Base-by-base conservation (phyloP, 2,797 vertebrate genomes). In the Schizothorax lantsangensis region DNA sequence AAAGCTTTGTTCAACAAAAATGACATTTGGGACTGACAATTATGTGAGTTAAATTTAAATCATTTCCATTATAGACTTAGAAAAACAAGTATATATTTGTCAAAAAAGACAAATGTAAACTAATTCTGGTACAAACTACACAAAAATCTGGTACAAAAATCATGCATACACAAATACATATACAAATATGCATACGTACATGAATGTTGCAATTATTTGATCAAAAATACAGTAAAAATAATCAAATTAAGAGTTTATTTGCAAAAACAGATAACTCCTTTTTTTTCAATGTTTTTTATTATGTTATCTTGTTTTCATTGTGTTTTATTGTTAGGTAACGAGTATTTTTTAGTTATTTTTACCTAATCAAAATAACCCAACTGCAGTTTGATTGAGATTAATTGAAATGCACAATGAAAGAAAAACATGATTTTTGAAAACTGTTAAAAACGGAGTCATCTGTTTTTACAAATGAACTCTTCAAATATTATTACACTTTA, bases 1-100 rank as follows among this genome's bases (percentile, higher is more conserved):
- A 38, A 38, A 40, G 30, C 47, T 71, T 38, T 81, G 45, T 52
- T 49, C 45, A 81, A 69, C 64, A 69, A 52, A n/a, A 49, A 68
- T 33, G 21, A 4, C 33, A 82, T 23, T n/a, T 68, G 2, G 45
- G 26, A 8, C 40, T 68, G 43, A 68, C 19, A 49, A 69, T 69
- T n/a, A 66, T 69, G 7, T 36, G 2, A 69, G 21, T n/a, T 38
- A 1, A 38, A 49, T 36, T 49, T 4, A 11, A 68, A 36, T 8
- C 0, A 14, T 52, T 69, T 69, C 12, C 8, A 69, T n/a, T 78
- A n/a, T 57, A 40, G 75, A 78, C 49, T 19, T 30, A 30, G 5
- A 17, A 45, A 49, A 21, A 75, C 26, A 33, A 33, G 2, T 43
- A 43, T 3, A 72, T 45, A 45, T 33, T 12, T 47, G 15, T 45